A percentile compares a stretch with the other conserved stretches of the same genome.
phyloP scores from a whole-genome alignment of 1,140 invertebrate genomes.

The Ectropis grisescens region DNA sequence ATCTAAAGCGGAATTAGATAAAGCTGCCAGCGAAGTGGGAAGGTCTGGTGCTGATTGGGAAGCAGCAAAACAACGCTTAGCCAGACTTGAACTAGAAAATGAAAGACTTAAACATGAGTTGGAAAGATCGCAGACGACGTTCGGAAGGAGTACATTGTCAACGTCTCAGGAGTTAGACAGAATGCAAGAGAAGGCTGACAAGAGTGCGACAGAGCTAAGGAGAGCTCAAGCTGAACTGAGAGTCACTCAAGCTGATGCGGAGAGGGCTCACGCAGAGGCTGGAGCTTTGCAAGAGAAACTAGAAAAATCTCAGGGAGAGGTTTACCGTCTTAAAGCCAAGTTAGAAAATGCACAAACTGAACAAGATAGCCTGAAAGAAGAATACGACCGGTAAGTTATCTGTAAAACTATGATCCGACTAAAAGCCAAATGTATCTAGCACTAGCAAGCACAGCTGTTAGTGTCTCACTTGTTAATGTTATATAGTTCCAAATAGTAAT shows the following conservation, averaged over 20 bases:
- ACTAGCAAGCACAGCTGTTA: no score
- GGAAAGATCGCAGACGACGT: constrained; percentile 85
- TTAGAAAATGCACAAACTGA: constrained; percentile 95
- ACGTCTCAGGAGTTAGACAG: constrained; percentile 85
- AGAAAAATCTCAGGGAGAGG: constrained; percentile 94
- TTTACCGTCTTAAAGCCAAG: constrained; percentile 92
- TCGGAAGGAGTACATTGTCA: constrained; percentile 81
- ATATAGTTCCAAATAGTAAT: no score
- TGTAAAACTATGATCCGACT: no score
- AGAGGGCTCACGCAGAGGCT: constrained; percentile 85
- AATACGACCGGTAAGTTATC: constrained; percentile 80
- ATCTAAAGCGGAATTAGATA: constrained; percentile 93
- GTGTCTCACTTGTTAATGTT: no score
- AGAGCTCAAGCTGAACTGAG: constrained; percentile 88
- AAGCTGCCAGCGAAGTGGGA: constrained; percentile 89
- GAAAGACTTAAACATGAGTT: constrained; percentile 88
- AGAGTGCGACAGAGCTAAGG: constrained; percentile 84
- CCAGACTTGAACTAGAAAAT: constrained; percentile 90
- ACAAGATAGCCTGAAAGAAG: constrained; percentile 91
- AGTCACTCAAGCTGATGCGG: constrained; percentile 89
- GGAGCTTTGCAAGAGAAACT: constrained; percentile 91
- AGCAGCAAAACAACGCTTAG: constrained; percentile 86
- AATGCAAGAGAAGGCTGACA: constrained; percentile 90
- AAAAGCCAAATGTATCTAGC: no score
- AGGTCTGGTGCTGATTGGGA: constrained; percentile 91